Evolutionary conservation across 1,140 invertebrate species (phyloP).

Genomic region (Drosophila lini): DNA sequence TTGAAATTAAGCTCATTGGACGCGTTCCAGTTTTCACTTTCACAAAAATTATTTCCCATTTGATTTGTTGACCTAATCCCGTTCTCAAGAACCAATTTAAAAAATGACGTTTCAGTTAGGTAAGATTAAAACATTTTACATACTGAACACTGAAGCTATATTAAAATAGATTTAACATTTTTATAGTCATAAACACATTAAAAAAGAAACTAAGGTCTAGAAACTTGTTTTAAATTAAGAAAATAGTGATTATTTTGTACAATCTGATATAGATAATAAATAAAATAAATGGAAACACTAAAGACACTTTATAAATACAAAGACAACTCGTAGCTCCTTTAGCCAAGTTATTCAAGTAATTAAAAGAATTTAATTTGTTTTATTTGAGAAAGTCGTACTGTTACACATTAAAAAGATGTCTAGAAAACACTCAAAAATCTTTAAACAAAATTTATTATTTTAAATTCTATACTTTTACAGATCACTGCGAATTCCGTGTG

Average conservation of each 20-base stretch:
- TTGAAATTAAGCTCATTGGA: slow-evolving; percentile 47
- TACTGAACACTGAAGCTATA: not conserved
- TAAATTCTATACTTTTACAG: not conserved
- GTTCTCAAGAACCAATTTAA: slow-evolving; percentile 18
- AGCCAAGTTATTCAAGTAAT: not conserved
- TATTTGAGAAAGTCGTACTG: not conserved
- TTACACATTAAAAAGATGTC: not conserved
- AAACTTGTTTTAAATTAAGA: not conserved
- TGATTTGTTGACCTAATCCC: slow-evolving; percentile 42
- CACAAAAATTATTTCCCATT: slow-evolving; percentile 18
- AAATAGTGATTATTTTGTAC: too few relatives aligned
- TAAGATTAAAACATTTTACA: not conserved
- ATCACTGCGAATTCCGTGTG: slow-evolving; percentile 34
- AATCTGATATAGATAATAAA: not conserved
- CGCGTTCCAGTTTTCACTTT: slow-evolving; percentile 42
- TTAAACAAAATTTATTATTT: not conserved
- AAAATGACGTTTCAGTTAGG: not conserved
- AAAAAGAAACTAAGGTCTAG: not conserved
- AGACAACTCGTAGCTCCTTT: not conserved
- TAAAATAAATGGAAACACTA: too few relatives aligned
- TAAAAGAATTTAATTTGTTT: too few relatives aligned
- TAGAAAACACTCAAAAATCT: not conserved
- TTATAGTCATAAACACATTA: too few relatives aligned
- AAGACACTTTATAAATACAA: not conserved
- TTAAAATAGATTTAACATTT: not conserved